Base-by-base conservation (phyloP, 1,140 invertebrate genomes). In the Matsumurasca onukii region DNA sequence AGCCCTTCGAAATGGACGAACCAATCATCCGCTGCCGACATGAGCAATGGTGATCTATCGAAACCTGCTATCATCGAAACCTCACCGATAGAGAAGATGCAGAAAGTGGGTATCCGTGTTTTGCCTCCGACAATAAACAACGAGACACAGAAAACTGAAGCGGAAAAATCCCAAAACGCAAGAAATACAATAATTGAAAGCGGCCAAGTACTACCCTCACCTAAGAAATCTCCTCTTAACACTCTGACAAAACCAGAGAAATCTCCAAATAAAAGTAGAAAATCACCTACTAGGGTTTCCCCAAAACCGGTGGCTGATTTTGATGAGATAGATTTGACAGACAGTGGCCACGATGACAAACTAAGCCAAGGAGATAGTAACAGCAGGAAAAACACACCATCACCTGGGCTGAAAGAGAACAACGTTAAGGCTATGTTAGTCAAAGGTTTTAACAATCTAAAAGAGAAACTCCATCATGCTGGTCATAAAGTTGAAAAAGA, bases 91-190 rank as follows among this genome's bases (percentile, higher is more conserved):
- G 68, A 76, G 62, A 76, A 72, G 69, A 66, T 84, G 78, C 79
- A 82, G 5, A 91, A 90, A 77, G 90, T 90, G 68, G 89, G 89
- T 1, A 86, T 90, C 65, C 82, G 86, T 72, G 89, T 90, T 1
- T 75, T 89, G 1, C 82, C 82, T 0, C 78, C 80, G 2, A 59
- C 66, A 66, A 27, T 52, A 34, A 49, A 69, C 22, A 20, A 3
- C 45, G 39, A 62, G 67, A 52, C 27, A 64, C 66, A 80, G 1
- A 78, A 80, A 30, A 80, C 78, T 3, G 62, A 74, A 63, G 78
- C 80, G 1, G 72, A 73, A 69, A 80, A 81, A 63, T 81, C 80
- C 69, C 79, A 83, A 39, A 82, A 82, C 66, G 79, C 81, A 64
- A 79, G 80, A 66, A 82, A 82, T 57, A 80, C 79, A 1, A 80